These are phyloP conservation scores for Grammomys dolichurus DNA, from an alignment of 2,113 vertebrate genomes.

Conservation along the genomic window DNA sequence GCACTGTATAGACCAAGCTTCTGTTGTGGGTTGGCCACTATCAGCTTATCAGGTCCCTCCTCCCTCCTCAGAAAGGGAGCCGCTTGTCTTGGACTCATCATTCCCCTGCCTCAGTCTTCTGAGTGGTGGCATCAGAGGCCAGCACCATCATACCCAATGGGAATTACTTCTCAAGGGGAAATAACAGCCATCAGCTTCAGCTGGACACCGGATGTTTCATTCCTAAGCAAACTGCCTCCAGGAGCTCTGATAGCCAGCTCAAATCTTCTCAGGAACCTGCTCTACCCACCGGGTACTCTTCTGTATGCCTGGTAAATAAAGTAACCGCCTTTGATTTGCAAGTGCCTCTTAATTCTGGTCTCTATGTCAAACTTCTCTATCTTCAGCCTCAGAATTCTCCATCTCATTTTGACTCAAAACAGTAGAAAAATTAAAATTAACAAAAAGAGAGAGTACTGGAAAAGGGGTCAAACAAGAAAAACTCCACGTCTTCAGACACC, in stretches of 20 bases:
- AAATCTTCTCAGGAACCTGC: background rate
- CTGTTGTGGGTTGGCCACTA: background rate
- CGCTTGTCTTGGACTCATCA: background rate
- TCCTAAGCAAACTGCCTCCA: background rate
- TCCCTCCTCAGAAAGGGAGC: background rate
- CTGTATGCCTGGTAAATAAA: background rate
- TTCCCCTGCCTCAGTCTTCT: background rate
- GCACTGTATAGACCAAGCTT: background rate
- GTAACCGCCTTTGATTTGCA: background rate
- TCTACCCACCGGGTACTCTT: background rate
- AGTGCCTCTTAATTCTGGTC: slow-evolving; percentile 8
- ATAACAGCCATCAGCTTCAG: background rate
- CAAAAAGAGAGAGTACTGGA: background rate
- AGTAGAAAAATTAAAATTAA: slow-evolving; percentile 54
- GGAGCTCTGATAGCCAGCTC: background rate
- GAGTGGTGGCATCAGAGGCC: background rate
- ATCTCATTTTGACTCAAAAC: background rate
- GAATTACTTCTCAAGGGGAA: background rate
- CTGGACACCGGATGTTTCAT: background rate
- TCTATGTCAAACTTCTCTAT: background rate
- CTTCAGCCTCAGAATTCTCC: background rate
- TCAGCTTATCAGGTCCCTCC: background rate
- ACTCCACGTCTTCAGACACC: background rate
- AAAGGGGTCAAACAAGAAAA: background rate
- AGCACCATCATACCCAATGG: background rate